A percentile compares a stretch with the other conserved stretches of the same genome.
Evolutionary conservation across 2,888 invertebrate genomes (phyloP).

Genomic region (Oxycera nigricornis): DNA sequence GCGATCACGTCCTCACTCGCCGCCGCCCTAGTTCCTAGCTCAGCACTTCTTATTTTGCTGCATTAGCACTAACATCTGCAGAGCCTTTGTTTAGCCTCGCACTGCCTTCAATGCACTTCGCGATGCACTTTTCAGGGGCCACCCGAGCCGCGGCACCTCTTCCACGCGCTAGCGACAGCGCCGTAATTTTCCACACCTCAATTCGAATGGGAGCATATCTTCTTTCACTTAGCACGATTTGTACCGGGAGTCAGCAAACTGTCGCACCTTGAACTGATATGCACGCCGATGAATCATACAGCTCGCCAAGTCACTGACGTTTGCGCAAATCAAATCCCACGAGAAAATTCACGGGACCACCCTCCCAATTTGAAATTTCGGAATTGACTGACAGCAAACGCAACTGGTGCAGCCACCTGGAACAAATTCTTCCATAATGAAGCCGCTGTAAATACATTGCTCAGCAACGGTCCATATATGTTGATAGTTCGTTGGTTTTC

Average conservation of each 20-base stretch:
- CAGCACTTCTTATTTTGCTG: slow-evolving; percentile 9
- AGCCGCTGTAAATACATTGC: not conserved
- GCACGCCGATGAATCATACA: slow-evolving; percentile 1
- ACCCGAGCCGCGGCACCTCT: not conserved
- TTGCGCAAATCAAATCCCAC: not conserved
- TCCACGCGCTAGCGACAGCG: not conserved
- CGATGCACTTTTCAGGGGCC: not conserved
- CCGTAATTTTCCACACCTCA: not conserved
- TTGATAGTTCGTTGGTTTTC: too few species aligned
- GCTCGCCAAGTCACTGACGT: slow-evolving; percentile 11
- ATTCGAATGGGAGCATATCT: not conserved
- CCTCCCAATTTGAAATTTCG: not conserved
- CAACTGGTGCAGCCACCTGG: not conserved
- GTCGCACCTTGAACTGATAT: too few species aligned
- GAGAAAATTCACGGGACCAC: not conserved
- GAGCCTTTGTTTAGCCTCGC: not conserved
- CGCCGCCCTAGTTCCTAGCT: not conserved
- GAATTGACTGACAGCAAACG: not conserved
- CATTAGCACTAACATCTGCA: not conserved
- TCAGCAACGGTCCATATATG: not conserved
- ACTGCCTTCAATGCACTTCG: not conserved
- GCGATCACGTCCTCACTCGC: not conserved
- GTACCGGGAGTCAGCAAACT: too few species aligned
- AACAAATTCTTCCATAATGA: not conserved
- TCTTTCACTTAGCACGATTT: not conserved